These are phyloP conservation scores for Actinopyga echinites DNA, from an alignment of 53 echinoderm and acorn worm species.

Conservation along the genomic window DNA sequence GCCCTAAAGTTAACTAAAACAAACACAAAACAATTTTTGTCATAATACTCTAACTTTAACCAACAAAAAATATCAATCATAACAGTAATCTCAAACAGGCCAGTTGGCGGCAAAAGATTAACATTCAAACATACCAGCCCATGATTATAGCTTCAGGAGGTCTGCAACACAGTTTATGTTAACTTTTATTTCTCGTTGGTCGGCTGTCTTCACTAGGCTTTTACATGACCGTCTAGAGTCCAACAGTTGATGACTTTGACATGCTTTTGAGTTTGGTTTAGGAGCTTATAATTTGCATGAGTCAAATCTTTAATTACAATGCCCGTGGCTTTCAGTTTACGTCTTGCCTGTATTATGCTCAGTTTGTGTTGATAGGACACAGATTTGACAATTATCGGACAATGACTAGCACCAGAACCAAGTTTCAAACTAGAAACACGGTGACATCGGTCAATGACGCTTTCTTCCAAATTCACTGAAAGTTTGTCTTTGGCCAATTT, in stretches of 20 bases:
- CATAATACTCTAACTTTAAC: no score
- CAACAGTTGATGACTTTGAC: not conserved
- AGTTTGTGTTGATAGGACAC: constrained; percentile 14
- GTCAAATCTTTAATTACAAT: not conserved
- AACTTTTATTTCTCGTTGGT: not conserved
- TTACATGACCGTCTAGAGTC: not conserved
- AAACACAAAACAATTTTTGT: no score
- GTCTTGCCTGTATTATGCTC: not conserved
- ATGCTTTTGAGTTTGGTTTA: not conserved
- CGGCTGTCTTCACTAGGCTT: not conserved
- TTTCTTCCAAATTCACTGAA: not conserved
- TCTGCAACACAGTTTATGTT: not conserved
- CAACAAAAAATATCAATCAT: no score
- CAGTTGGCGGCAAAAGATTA: no score
- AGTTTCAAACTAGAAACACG: not conserved
- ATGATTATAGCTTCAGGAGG: not conserved
- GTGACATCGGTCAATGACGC: constrained; percentile 7
- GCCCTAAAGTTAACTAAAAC: no score
- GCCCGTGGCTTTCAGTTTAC: not conserved
- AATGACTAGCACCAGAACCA: not conserved
- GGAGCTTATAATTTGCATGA: not conserved
- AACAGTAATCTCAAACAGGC: no score
- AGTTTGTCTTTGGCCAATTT: not conserved
- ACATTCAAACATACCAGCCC: no score
- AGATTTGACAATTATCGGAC: not conserved